Evolutionary conservation across 2,113 vertebrate genomes (phyloP).

Genomic region (Phaetusa simplex): DNA sequence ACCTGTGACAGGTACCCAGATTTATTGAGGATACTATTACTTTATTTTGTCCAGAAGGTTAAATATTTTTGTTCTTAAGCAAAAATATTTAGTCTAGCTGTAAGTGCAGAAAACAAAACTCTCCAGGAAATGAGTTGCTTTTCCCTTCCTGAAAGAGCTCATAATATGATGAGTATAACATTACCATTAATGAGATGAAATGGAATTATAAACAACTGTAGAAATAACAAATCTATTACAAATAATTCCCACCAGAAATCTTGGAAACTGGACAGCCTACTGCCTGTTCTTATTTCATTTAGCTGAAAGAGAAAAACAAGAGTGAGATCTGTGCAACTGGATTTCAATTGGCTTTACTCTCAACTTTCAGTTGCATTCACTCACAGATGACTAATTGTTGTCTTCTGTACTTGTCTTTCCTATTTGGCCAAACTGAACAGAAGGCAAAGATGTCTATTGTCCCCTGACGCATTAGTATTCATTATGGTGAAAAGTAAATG

Average conservation of each 20-base stretch:
- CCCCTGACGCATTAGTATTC: conserved; percentile 55
- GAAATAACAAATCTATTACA: conserved; percentile 9
- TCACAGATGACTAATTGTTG: neutral
- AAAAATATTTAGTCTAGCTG: neutral
- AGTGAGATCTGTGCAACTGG: neutral
- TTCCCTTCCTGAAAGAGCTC: conserved; percentile 11
- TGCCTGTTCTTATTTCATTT: neutral
- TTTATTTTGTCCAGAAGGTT: neutral
- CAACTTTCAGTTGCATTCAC: neutral
- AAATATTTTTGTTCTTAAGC: neutral
- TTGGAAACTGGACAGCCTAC: conserved; percentile 34
- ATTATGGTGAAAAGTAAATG: conserved; percentile 61
- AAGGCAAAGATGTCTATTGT: conserved; percentile 34
- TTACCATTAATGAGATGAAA: conserved; percentile 5
- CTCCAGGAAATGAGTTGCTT: conserved; percentile 22
- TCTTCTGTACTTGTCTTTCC: neutral
- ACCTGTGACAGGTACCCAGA: neutral
- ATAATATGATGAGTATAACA: neutral
- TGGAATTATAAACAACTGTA: neutral
- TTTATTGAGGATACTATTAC: neutral
- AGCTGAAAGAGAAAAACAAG: neutral
- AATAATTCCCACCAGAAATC: conserved; percentile 17
- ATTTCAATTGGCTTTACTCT: neutral
- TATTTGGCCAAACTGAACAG: conserved; percentile 33
- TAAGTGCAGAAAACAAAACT: neutral